phyloP scores from a whole-genome alignment of 2,113 vertebrate species.

The Platysternon megacephalum region DNA sequence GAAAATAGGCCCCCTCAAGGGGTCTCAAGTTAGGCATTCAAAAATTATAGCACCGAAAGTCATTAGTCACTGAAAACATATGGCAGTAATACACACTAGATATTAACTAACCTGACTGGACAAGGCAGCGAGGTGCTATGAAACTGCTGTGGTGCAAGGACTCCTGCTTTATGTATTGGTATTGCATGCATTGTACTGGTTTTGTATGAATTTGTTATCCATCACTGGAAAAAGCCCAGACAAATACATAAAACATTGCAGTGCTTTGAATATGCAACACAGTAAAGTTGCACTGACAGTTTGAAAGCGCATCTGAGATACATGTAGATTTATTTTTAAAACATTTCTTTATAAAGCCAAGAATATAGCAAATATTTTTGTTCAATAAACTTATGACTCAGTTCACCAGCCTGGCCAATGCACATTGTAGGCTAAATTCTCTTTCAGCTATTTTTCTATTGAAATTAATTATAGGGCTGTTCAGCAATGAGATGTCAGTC shows the following conservation, averaged over 20 bases:
- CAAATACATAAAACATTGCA: accelerated
- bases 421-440: background rate
- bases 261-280: background rate
- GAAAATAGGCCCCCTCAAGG: background rate
- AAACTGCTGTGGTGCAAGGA: background rate
- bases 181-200: accelerated
- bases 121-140: background rate
- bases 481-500: background rate
- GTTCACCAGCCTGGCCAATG: accelerated
- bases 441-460: background rate
- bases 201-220: background rate
- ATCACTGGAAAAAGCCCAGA: background rate
- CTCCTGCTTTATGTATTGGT: accelerated
- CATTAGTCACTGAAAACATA: background rate
- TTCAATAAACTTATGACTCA: background rate
- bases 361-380: background rate
- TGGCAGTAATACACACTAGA: no score
- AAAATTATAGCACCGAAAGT: background rate
- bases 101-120: background rate
- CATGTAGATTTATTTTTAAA: accelerated
- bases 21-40: background rate
- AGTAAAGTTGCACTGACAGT: accelerated
- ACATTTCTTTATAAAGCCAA: background rate
- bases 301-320: background rate
- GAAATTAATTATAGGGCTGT: accelerated